Conservation (phyloP, 2,888 invertebrate species). For the Podotricha telesiphe region DNA sequence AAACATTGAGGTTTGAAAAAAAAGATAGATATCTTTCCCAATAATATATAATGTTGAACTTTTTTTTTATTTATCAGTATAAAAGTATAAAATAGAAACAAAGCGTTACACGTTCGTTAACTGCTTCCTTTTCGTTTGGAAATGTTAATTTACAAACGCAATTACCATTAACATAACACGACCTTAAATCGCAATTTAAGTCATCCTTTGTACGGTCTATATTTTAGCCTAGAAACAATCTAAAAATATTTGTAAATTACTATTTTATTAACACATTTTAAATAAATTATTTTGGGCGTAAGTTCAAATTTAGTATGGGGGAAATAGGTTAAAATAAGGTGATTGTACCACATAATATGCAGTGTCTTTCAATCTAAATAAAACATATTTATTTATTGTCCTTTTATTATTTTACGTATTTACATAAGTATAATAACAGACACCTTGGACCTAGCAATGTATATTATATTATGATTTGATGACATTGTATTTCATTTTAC, state of each 20-base stretch:
- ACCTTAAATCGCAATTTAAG: slow-evolving; percentile 33
- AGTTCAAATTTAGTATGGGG: background rate
- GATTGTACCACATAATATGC: too few species aligned
- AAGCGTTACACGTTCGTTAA: slow-evolving; percentile 31
- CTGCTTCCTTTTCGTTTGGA: slow-evolving; percentile 39
- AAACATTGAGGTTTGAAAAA: too few species aligned
- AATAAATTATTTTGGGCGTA: background rate
- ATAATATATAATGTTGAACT: too few species aligned
- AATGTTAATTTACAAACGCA: slow-evolving; percentile 38
- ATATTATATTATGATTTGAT: too few species aligned
- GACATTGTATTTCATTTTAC: background rate
- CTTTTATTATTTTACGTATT: too few species aligned
- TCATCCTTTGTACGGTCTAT: slow-evolving; percentile 30
- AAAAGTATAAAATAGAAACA: background rate
- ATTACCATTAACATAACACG: slow-evolving; percentile 41
- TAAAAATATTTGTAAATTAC: background rate
- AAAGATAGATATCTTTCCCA: too few species aligned
- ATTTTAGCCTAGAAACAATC: background rate
- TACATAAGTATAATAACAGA: background rate
- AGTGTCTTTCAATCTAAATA: too few species aligned
- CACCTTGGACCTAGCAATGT: too few species aligned
- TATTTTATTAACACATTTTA: background rate
- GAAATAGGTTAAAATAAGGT: too few species aligned
- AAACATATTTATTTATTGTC: too few species aligned
- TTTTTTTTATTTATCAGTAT: too few species aligned